Percentiles rank a stretch among this genome's conserved stretches.
These are phyloP conservation scores for Eumacrocentrus americanus DNA, from an alignment of 2,888 invertebrate species.

Conservation along the genomic window DNA sequence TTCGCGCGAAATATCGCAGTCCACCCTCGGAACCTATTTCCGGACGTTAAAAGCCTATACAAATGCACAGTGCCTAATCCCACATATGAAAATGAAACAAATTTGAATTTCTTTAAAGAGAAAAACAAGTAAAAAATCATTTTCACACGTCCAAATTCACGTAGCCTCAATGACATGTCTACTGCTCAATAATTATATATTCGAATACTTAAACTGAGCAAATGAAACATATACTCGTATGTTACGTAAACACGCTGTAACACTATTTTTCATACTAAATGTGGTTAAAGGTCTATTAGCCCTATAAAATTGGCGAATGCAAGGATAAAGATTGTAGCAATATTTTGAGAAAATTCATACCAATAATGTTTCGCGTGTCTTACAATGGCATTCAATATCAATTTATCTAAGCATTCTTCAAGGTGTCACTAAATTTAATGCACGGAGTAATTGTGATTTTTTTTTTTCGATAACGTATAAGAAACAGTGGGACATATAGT, in stretches of 20 bases:
- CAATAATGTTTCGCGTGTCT: not conserved
- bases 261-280: constrained; percentile 18
- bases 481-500: constrained; percentile 23
- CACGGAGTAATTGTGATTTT: not conserved
- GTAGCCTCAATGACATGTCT: constrained; percentile 35
- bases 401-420: too few relatives aligned
- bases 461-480: not conserved
- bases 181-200: constrained; percentile 26
- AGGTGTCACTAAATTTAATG: too few relatives aligned
- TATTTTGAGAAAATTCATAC: not conserved
- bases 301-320: not conserved
- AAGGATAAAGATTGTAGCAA: not conserved
- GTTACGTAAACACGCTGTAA: constrained; percentile 4
- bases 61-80: constrained; percentile 48
- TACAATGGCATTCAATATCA: not conserved
- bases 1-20: constrained; percentile 76
- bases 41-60: constrained; percentile 44
- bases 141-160: constrained; percentile 34
- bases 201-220: constrained; percentile 18
- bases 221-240: constrained; percentile 30
- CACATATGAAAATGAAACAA: not conserved
- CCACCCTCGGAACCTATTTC: constrained; percentile 69
- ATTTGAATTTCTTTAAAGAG: constrained; percentile 1
- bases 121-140: not conserved
- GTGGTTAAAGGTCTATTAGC: constrained; percentile 22